Conservation (phyloP, 2,888 invertebrate species). For the Watsonalla cultraria region DNA sequence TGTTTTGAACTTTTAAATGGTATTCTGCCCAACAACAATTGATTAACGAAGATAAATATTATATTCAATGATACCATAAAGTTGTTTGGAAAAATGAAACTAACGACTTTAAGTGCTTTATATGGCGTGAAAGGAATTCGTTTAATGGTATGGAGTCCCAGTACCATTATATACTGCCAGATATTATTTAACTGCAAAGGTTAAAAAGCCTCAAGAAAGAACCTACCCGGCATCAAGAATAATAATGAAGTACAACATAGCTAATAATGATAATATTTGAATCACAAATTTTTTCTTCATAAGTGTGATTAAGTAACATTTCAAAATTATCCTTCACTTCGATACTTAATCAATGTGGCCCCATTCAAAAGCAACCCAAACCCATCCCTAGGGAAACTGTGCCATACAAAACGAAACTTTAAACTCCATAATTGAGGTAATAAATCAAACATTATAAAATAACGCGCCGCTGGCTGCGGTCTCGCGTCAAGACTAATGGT, state of each 20-base stretch:
- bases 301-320: too few relatives aligned
- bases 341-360: too few relatives aligned
- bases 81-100: not conserved
- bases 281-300: too few relatives aligned
- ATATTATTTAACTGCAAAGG: too few relatives aligned
- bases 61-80: not conserved
- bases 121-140: not conserved
- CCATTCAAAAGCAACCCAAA: too few relatives aligned
- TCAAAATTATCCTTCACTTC: too few relatives aligned
- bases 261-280: too few relatives aligned
- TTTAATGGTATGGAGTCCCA: too few relatives aligned
- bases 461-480: slow-evolving; percentile 1
- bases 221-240: too few relatives aligned
- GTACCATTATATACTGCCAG: too few relatives aligned
- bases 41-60: not conserved
- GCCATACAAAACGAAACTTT: slow-evolving; percentile 1
- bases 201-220: too few relatives aligned
- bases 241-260: too few relatives aligned
- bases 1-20: not conserved
- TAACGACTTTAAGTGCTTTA: not conserved
- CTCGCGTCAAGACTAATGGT: slow-evolving; percentile 24
- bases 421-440: slow-evolving; percentile 1
- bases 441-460: slow-evolving; percentile 3
- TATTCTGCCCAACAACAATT: not conserved
- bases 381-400: not conserved